phyloP scores from a whole-genome alignment of 2,113 vertebrate genomes.

The Catharus bicknelli region DNA sequence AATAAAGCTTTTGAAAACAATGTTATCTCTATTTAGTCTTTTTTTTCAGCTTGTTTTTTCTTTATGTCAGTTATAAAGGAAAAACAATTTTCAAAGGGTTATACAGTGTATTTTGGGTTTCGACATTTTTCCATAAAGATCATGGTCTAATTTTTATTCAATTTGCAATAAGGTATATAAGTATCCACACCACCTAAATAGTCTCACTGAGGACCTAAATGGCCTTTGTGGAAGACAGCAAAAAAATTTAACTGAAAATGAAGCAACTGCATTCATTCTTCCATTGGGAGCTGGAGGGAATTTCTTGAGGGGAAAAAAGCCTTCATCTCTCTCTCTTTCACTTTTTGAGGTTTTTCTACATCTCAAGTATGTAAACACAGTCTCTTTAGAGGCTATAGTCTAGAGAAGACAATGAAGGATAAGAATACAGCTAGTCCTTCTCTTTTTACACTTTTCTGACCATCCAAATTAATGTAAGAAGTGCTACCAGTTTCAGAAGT shows the following conservation, averaged over 20 bases:
- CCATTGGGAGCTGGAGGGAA: background rate
- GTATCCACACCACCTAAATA: rapidly evolving
- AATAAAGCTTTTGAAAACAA: background rate
- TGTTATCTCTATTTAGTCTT: background rate
- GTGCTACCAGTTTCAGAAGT: background rate
- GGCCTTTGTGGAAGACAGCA: background rate
- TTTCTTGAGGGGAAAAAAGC: background rate
- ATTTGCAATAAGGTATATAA: background rate
- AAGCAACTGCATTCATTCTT: background rate
- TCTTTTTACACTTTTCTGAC: background rate
- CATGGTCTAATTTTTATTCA: background rate
- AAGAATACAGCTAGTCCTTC: background rate
- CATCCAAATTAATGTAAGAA: background rate
- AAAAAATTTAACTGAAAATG: background rate
- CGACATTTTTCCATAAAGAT: background rate
- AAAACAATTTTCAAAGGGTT: background rate
- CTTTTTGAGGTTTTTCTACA: background rate
- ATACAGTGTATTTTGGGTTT: background rate
- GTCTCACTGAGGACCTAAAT: background rate
- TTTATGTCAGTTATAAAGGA: background rate
- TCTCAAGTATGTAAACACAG: background rate
- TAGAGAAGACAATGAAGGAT: background rate
- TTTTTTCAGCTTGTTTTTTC: background rate
- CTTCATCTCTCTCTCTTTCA: background rate
- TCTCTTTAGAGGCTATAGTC: background rate